Evolutionary conservation across 2,113 vertebrate genomes (phyloP).

Genomic region (Cryptomyrus ogoouensis): DNA sequence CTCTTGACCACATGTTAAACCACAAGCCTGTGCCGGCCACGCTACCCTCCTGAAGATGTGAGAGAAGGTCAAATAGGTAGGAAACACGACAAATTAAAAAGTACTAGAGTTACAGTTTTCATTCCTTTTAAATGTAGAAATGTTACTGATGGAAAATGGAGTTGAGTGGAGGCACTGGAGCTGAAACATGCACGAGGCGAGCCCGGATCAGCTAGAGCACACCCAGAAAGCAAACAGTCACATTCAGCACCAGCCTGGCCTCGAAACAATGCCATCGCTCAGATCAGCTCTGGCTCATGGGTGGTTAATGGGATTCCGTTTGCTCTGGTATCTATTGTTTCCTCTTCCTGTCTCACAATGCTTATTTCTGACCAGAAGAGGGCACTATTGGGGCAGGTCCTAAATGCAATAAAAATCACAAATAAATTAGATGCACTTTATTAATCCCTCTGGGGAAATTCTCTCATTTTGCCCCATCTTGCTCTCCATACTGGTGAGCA

Average conservation of each 20-base stretch:
- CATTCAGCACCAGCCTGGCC: not conserved
- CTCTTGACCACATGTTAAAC: not conserved
- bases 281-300: not conserved
- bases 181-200: not conserved
- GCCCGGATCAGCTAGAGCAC: not conserved
- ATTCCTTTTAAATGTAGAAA: not conserved
- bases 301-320: not conserved
- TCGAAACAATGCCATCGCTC: not conserved
- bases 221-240: slow-evolving; percentile 1
- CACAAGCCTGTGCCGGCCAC: not conserved
- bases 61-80: not conserved
- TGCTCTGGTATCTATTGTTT: not conserved
- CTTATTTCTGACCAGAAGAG: not conserved
- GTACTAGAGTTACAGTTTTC: not conserved
- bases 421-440: not conserved
- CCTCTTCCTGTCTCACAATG: not conserved
- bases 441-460: not conserved
- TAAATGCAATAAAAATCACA: not conserved
- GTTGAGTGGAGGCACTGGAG: not conserved
- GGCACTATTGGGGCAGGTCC: not conserved
- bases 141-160: not conserved
- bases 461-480: not conserved
- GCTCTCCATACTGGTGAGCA: no score
- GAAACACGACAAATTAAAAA: not conserved
- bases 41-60: not conserved